A percentile compares a stretch with the other conserved stretches of the same genome.
These are phyloP conservation scores for Abrostola triplasia DNA, from an alignment of 2,888 invertebrate species.

Conservation along the genomic window DNA sequence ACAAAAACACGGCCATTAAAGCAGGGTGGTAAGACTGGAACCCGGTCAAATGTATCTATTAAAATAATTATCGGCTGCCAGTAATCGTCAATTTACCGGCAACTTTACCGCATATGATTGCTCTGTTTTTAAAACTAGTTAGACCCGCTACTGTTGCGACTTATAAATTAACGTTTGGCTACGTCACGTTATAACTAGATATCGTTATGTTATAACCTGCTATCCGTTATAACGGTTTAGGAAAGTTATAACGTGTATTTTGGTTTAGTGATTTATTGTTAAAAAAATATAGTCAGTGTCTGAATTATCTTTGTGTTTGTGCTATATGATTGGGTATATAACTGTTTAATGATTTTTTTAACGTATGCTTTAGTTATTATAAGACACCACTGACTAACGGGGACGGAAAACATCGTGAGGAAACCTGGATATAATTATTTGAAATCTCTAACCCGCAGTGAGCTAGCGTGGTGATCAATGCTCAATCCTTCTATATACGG, in stretches of 20 bases:
- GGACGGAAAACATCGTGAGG: too few relatives aligned
- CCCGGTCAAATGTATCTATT: slow-evolving; percentile 47
- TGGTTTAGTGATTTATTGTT: too few relatives aligned
- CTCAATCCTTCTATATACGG: too few relatives aligned
- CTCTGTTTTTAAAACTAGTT: slow-evolving; percentile 49
- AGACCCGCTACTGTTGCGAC: slow-evolving; percentile 24
- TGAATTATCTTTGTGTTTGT: too few relatives aligned
- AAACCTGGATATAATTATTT: too few relatives aligned
- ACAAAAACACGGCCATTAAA: slow-evolving; percentile 10
- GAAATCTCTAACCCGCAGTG: too few relatives aligned
- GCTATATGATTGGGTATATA: too few relatives aligned
- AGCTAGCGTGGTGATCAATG: too few relatives aligned
- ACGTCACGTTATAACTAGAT: neutral
- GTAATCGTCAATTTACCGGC: slow-evolving; percentile 18
- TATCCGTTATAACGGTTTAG: neutral
- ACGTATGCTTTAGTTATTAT: too few relatives aligned
- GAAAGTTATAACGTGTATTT: neutral
- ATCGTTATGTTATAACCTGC: neutral
- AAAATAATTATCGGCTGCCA: slow-evolving; percentile 46
- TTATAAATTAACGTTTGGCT: neutral
- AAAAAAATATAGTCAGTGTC: too few relatives aligned
- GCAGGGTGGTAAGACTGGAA: slow-evolving; percentile 15
- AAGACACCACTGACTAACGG: too few relatives aligned
- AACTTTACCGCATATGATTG: slow-evolving; percentile 47
- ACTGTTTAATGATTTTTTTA: too few relatives aligned